Base-by-base conservation (phyloP, 2,113 vertebrate species). In the Mesembrinibis cayennensis region DNA sequence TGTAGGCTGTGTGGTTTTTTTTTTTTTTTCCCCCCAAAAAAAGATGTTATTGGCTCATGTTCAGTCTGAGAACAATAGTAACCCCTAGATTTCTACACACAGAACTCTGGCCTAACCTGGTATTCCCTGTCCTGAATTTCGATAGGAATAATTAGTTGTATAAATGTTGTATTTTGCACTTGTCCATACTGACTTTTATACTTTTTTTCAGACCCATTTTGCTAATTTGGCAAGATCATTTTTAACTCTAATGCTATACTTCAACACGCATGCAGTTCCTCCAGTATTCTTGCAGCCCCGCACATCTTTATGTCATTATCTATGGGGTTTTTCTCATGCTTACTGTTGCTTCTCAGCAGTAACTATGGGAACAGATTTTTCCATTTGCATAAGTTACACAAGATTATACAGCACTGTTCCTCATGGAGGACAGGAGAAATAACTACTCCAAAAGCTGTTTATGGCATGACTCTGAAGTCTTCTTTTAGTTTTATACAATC, bases 311-410 rank as follows among this genome's bases (percentile, higher is more conserved):
- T 83, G 66, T 13, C 71, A 70, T n/a, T 73, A 58, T 58, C 10
- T 19, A 27, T 50, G 42, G 29, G 30, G 3, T n/a, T 74, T 83
- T 92, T 69, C 36, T 58, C 52, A 45, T 61, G 44, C 40, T 93
- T 87, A 70, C 23, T 6, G 3, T 50, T 81, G 58, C 71, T 70
- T 66, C 76, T 73, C 65, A 55, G 71, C 25, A 77, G 92, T 92
- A 82, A 90, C 88, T 88, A 94, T 94, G 67, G 90, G 79, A 96
- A 96, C 53, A 65, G 55, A 53, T 88, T 88, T 90, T 93, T n/a
- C n/a, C 11, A 62, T 86, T 83, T 96, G 59, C 76, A 52, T 83
- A 94, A 88, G 8, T 83, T 83, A 77, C 26, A 92, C 25, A 92
- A 90, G 82, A 92, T 88, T 77, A 92, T 77, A 59, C n/a, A 90